Evolutionary conservation across 2,113 vertebrate genomes (phyloP), one percentile per base, ranked within the genome.

Genomic region (Rhinopithecus roxellana): DNA sequence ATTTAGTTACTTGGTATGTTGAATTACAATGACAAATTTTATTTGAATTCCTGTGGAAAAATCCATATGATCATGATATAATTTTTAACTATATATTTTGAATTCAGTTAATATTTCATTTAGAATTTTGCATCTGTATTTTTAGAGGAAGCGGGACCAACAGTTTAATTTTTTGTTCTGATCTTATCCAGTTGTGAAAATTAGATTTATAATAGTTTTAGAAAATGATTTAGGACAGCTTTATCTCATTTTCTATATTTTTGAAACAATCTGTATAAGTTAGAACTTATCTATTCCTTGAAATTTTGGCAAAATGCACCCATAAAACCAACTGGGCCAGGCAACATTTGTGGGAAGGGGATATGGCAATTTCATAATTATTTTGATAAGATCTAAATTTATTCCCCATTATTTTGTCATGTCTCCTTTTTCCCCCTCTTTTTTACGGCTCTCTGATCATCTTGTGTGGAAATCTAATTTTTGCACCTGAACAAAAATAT

Each of bases 91-190:
- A 32, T 74, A 52, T 48, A 70, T 87, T 78, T 90, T 94, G 25
- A 84, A 79, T 70, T 92, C 12, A 91, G 45, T 84, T 96, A 90
- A 84, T 87, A 93, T 89, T 87, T 89, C n/a, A 94, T 86, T 91
- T 97, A 95, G 78, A 61, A 86, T 78, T 78, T 86, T 82, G 10
- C 52, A 78, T 93, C 18, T 92, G 16, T 95, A 72, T 92, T 93
- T 97, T 57, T 72, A 97, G 48, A 93, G 30, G 8, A 81, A 67
- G n/a, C 40, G 12, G 18, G 89, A 67, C n/a, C 64, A 95, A 77
- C 18, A n/a, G 32, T 38, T 93, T 90, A 38, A 80, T 94, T 93
- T 88, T 83, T 84, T 90, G 2, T 43, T 89, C 69, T 45, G 43
- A 64, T 94, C 16, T 85, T 91, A 90, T 22, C 45, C 52, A 82